These are phyloP conservation scores for Drosophila borborema DNA, from an alignment of 2,888 invertebrate species.

Conservation along the genomic window DNA sequence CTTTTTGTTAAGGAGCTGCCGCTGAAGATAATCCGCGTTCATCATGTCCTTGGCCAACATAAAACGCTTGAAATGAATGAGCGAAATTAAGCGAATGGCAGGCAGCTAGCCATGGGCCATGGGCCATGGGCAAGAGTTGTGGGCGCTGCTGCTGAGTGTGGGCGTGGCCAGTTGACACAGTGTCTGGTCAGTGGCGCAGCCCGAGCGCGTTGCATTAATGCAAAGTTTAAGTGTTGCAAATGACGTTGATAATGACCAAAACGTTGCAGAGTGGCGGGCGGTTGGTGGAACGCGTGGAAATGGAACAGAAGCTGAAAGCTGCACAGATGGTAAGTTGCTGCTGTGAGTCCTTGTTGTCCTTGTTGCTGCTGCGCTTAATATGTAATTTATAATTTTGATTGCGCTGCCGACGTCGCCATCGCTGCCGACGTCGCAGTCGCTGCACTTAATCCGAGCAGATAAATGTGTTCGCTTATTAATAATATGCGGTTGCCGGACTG, in stretches of 20 bases:
- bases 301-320: not conserved
- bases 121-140: too few species aligned
- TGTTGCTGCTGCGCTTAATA: slow-evolving; percentile 59
- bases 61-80: slow-evolving; percentile 56
- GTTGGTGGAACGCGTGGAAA: not conserved
- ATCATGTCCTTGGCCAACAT: slow-evolving; percentile 62
- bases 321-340: slow-evolving; percentile 20
- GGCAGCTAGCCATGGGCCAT: too few species aligned
- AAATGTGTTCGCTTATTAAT: slow-evolving; percentile 68
- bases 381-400: slow-evolving; percentile 79
- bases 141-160: not conserved
- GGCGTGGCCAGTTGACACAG: slow-evolving; percentile 45
- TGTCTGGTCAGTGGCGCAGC: slow-evolving; percentile 46
- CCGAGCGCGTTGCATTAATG: slow-evolving; percentile 64
- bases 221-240: slow-evolving; percentile 76
- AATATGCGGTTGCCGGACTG: slow-evolving; percentile 52
- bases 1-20: slow-evolving; percentile 8
- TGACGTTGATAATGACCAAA: slow-evolving; percentile 73
- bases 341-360: slow-evolving; percentile 42
- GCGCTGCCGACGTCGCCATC: slow-evolving; percentile 48
- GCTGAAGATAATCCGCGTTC: slow-evolving; percentile 43
- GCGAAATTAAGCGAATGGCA: slow-evolving; percentile 54
- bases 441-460: slow-evolving; percentile 69
- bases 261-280: slow-evolving; percentile 11
- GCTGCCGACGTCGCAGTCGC: slow-evolving; percentile 26